Evolutionary conservation across 2,888 invertebrate genomes (phyloP), one percentile per base, ranked within the genome.

Genomic region (Actias luna): DNA sequence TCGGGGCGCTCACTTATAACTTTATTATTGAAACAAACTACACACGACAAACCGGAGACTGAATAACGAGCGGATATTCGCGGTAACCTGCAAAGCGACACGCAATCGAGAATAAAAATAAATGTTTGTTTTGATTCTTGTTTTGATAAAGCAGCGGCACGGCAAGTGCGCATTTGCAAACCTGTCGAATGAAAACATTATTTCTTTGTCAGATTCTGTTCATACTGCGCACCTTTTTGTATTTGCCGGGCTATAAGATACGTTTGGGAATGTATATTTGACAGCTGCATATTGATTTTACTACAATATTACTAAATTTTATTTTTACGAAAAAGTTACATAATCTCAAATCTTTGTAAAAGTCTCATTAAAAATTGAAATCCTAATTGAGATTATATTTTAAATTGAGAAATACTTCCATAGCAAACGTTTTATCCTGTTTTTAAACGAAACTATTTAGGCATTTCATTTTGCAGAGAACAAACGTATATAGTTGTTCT

Each of bases 111-210:
- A 67, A 62, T 70, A 71, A 67, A 72, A 70, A 71, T 72, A 72
- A 69, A 69, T 67, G 71, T 73, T 78, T 78, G 74, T 72, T 77
- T 77, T 74, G 71, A 67, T 71, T 65, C 63, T 70, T 73, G 73
- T 70, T 70, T 66, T 68, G 68, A 65, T 63, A 64, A 62, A 39
- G 42, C 61, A 22, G 39, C 52, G 59, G 59, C 58, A 65, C 60
- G 63, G 65, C 65, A 70, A 68, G 65, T 69, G 65, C 69, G 65
- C 64, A 66, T 50, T 60, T 65, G 58, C 59, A 66, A 36, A 18
- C 33, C 39, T 36, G 39, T 29, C 42, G 63, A 66, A 65, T 57
- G 25, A 22, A 66, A 65, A 65, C 62, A 29, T 42, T 31, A 52
- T 29, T 33, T 52, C 29, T 42, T 10, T 59, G 35, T 52, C 31